Base-by-base conservation (phyloP, 2,113 vertebrate species). In the Shinisaurus crocodilurus region DNA sequence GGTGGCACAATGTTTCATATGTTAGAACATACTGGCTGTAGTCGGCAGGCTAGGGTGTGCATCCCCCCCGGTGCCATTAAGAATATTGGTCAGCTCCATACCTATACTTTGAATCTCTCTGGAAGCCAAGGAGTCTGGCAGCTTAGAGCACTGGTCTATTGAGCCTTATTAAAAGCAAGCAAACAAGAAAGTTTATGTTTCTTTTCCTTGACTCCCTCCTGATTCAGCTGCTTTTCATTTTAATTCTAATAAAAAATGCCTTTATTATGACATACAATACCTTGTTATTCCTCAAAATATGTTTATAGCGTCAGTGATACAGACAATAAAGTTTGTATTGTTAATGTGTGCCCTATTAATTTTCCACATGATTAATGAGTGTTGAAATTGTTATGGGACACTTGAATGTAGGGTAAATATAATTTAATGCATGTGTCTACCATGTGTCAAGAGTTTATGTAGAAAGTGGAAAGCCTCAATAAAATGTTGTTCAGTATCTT, bases 171-270 rank as follows among this genome's bases (percentile, higher is more conserved):
- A 67, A 90, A 91, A 91, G 60, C 9, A 81, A 94, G 72, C 18
- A 92, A 67, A 87, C 63, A 40, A 79, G 43, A 40, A 85, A 45
- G 63, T 90, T 88, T 87, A 27, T 29, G 3, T 76, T 88, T 85
- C 7, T 86, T 40, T 67, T 86, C 72, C 91, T 90, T 89, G 15
- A 87, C 75, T 88, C 79, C 8, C 3, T 90, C 4, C 27, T 86
- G 60, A 90, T 94, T 75, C 87, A 91, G 32, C 83, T 82, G 23
- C 80, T 93, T 91, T 95, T 92, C 3, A 88, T 93, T 96, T 95
- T 94, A 92, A 87, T 94, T 94, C 89, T 92, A 91, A 89, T 92
- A 90, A 94, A n/a, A 97, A 96, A 93, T 95, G 79, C 57, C 86
- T 95, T 92, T 94, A 86, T 94, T 93, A 72, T 93, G 83, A 95